Evolutionary conservation across 2,113 vertebrate genomes (phyloP).

Genomic region (Todiramphus chloris): DNA sequence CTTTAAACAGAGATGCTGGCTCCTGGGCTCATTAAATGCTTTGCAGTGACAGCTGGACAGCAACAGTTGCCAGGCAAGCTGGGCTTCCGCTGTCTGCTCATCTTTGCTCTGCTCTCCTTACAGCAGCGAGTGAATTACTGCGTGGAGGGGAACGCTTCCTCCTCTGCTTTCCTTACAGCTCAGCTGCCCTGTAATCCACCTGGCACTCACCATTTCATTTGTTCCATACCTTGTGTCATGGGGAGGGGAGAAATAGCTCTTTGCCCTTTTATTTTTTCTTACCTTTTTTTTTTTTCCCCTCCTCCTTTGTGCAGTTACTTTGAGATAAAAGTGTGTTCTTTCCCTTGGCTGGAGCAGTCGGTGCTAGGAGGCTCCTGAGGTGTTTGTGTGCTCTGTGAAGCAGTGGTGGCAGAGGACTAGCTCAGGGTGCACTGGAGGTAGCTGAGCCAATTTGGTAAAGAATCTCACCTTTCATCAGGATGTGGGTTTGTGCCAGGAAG

Average conservation of each 20-base stretch:
- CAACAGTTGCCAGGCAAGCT: conserved; percentile 2
- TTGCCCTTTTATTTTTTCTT: background rate
- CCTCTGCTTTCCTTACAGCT: background rate
- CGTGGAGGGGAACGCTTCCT: background rate
- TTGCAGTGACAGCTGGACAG: background rate
- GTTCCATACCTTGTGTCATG: background rate
- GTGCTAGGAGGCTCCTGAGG: background rate
- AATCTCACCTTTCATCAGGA: background rate
- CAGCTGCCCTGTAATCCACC: background rate
- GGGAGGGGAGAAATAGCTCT: background rate
- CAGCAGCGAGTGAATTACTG: background rate
- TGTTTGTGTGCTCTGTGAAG: background rate
- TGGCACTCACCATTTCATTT: background rate
- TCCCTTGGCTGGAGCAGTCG: background rate
- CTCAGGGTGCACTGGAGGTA: background rate
- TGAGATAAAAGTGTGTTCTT: background rate
- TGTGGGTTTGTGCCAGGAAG: background rate
- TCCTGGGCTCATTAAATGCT: background rate
- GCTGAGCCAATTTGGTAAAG: background rate
- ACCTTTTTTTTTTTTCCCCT: too few species aligned
- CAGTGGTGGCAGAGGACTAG: background rate
- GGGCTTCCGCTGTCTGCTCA: background rate
- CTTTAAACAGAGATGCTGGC: background rate
- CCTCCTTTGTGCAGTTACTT: background rate
- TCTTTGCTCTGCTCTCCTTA: background rate